Evolutionary conservation across 2,888 invertebrate species (phyloP), one percentile per base, ranked within the genome.

Genomic region (Rosalia funebris): DNA sequence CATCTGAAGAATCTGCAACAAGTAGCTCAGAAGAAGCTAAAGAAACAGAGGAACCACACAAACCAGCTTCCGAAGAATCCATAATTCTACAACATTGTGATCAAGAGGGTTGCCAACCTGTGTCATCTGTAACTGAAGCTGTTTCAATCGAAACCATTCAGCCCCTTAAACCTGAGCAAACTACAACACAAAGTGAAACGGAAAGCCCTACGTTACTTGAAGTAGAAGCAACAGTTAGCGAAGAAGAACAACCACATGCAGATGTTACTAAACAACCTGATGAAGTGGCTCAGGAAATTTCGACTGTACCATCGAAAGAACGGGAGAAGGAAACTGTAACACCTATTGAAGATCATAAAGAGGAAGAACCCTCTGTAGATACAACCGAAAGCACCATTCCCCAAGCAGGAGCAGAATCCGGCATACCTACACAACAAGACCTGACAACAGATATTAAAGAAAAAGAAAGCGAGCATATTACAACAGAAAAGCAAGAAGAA

Each of bases 331-430:
- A 17, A 45, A 57, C 57, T 10, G 50, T 37, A 34, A 10, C 32
- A 39, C 32, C 57, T 15, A n/a, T 19, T 15, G 48, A 32, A 36
- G 45, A 57, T 31, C 36, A 52, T 34, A 34, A 52, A 14, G 65
- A 68, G 60, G 57, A 60, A 14, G 67, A 57, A 42, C 68, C 53
- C 16, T 10, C 57, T 16, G 16, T 19, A 37, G 12, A 55, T 16
- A 25, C 31, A 32, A 42, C 34, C n/a, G 52, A 67, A 53, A 31
- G n/a, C n/a, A n/a, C n/a, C n/a, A n/a, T n/a, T n/a, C n/a, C n/a
- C n/a, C n/a, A n/a, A 25, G 3, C 25, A 25, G 7, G 7, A 7
- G 25, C 3, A 25, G 25, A 7, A 5, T 3, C 7, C 25, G 25
- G 25, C 7, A 25, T 25, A 5, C 7, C 25, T 25, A 7, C 7